Percentiles rank a stretch among this genome's conserved stretches.
Evolutionary conservation across 2,797 vertebrate species (phyloP).

Genomic region (Anabas testudineus): DNA sequence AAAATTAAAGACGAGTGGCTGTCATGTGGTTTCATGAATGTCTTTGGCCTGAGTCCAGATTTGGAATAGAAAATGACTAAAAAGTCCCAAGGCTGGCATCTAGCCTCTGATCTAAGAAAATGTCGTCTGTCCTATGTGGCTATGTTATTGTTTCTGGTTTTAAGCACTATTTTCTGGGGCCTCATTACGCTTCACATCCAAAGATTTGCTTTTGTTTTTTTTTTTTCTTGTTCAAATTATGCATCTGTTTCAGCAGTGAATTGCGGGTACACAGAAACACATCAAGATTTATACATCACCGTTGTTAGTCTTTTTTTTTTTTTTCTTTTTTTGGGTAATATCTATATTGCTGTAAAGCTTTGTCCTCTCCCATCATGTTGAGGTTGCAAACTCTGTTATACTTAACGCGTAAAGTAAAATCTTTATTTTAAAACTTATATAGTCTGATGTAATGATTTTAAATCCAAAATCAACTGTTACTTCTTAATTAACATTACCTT

Average conservation of each 20-base stretch:
- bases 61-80: conserved; percentile 42
- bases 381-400: background rate
- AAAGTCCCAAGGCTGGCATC: conserved; percentile 46
- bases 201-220: conserved; percentile 51
- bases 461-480: background rate
- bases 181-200: conserved; percentile 27
- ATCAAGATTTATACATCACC: conserved; percentile 15
- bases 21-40: conserved; percentile 64
- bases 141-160: conserved; percentile 53
- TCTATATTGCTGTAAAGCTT: conserved; percentile 16
- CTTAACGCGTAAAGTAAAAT: too few species aligned
- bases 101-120: conserved; percentile 58
- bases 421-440: too few species aligned
- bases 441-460: background rate
- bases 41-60: conserved; percentile 48
- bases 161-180: conserved; percentile 37
- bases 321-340: conserved; percentile 31
- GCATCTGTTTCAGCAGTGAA: conserved; percentile 42
- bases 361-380: background rate
- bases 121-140: conserved; percentile 55
- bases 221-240: conserved; percentile 56
- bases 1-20: conserved; percentile 43
- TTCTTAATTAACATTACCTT: background rate
- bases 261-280: conserved; percentile 21
- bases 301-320: conserved; percentile 20